These are phyloP conservation scores for Tokudaia tokunoshimensis DNA, from an alignment of 2,797 vertebrate genomes.

Conservation along the genomic window DNA sequence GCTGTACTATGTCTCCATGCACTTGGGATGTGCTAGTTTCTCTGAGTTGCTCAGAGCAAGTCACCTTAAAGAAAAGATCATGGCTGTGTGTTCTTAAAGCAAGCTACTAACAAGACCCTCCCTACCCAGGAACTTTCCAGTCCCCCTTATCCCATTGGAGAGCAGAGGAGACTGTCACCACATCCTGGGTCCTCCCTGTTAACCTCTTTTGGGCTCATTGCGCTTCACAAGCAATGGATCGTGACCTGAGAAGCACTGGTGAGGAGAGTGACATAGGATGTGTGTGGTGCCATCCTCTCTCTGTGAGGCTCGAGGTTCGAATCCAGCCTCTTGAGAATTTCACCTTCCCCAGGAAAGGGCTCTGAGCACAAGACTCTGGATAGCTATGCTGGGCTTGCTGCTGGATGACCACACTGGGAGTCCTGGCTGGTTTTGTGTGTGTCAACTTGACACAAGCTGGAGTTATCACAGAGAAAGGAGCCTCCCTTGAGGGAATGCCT, in stretches of 20 bases:
- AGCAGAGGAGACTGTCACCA: fast-evolving
- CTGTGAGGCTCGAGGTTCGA: fast-evolving
- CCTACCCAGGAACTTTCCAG: background rate
- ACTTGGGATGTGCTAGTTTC: background rate
- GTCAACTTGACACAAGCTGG: no score
- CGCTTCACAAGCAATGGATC: background rate
- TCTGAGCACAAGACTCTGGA: fast-evolving
- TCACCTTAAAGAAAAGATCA: background rate
- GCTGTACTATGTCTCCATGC: fast-evolving
- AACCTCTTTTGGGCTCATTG: no score
- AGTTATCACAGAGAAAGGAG: no score
- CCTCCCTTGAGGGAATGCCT: no score
- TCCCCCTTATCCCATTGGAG: no score
- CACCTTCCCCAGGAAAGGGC: fast-evolving
- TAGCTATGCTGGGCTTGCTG: background rate
- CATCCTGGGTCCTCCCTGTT: background rate
- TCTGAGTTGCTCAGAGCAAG: fast-evolving
- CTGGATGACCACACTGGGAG: background rate
- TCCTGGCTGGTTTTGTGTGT: no score
- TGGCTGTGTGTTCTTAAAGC: fast-evolving
- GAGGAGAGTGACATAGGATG: fast-evolving
- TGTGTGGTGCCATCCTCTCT: no score
- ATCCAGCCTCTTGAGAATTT: background rate
- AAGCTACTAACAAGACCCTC: no score
- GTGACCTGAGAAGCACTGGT: background rate